phyloP scores from a whole-genome alignment of 2,113 vertebrate genomes.

The Pagrus major region DNA sequence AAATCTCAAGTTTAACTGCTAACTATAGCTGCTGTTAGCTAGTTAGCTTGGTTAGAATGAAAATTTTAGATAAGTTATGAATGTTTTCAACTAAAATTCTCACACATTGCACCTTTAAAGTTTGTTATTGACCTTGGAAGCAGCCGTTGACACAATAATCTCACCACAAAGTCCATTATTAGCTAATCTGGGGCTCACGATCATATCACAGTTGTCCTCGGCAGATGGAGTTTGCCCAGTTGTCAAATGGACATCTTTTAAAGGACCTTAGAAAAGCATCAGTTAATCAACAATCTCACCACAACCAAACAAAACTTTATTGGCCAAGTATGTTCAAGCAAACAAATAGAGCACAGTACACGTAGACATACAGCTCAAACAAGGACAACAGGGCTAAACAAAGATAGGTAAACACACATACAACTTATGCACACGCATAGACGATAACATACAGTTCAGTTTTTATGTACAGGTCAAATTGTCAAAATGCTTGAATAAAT shows the following conservation, averaged over 20 bases:
- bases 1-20: too few relatives aligned
- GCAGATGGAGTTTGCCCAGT: not conserved
- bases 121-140: not conserved
- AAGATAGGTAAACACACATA: not conserved
- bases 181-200: not conserved
- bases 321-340: slow-evolving; percentile 3
- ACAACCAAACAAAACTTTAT: not conserved
- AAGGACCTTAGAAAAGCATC: slow-evolving; percentile 6
- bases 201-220: too few relatives aligned
- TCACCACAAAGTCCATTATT: not conserved
- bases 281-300: slow-evolving; percentile 3
- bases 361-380: not conserved
- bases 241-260: not conserved
- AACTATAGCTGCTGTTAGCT: too few relatives aligned
- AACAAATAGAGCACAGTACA: too few relatives aligned
- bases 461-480: not conserved
- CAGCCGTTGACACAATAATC: not conserved
- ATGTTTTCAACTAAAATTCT: too few relatives aligned
- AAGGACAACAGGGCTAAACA: not conserved
- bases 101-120: too few relatives aligned
- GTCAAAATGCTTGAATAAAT: not conserved
- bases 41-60: too few relatives aligned
- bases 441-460: not conserved
- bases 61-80: too few relatives aligned
- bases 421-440: too few relatives aligned